Evolutionary conservation across 2,888 invertebrate species (phyloP), one percentile per base, ranked within the genome.

Genomic region (Noctua pronuba): DNA sequence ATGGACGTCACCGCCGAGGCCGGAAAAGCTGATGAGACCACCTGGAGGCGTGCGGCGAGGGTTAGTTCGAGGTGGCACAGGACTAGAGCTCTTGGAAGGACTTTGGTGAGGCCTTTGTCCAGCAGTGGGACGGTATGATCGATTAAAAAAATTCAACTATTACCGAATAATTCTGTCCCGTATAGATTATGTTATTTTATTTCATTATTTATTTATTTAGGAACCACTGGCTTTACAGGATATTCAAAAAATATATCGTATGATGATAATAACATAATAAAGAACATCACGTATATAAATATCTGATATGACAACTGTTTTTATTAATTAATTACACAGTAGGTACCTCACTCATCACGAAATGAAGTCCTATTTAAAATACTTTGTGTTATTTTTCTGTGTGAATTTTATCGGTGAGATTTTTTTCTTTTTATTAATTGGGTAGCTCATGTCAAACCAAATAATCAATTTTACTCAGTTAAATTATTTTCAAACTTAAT

Each of bases 171-270:
- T 28, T n/a, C 55, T 55, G n/a, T 55, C 55, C 5, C 5, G 3
- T 55, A 55, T n/a, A 55, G 11, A n/a, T n/a, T 55, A n/a, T n/a
- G n/a, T n/a, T n/a, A n/a, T n/a, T 55, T 55, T n/a, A 24, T 55
- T 58, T 28, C 2, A 58, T 55, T n/a, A 24, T 55, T 58, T n/a
- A n/a, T 35, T n/a, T 28, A 16, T 41, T 65, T 65, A 16, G 18
- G 65, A 65, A 65, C 41, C 65, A 41, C 65, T 65, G 65, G n/a
- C 44, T 41, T 41, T 28, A 41, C 65, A 65, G 65, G 65, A 65
- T 65, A 65, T 41, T 41, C n/a, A 8, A 13, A 64, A n/a, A 41
- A 13, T 8, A 10, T 41, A 41, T 41, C 16, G n/a, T n/a, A 28
- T 1, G n/a, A 2, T 18, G 44, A n/a, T n/a, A 18, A 65, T 8